Conservation (phyloP, 2,113 vertebrate species). For the Anseranas semipalmata region DNA sequence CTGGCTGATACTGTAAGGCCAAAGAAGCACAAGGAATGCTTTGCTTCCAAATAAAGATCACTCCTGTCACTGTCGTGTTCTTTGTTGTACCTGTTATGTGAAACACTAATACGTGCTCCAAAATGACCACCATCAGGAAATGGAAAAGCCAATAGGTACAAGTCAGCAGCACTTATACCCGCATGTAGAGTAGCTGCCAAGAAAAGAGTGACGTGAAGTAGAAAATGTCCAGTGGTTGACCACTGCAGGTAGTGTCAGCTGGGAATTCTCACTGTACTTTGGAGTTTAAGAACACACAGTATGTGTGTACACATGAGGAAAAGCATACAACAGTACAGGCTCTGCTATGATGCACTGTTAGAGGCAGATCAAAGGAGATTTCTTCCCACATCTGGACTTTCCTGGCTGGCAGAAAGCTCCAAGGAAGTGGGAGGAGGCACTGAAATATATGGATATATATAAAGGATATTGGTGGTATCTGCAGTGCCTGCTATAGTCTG, state of each 20-base stretch:
- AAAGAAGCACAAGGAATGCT: background rate
- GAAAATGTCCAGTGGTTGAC: fast-evolving
- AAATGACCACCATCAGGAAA: background rate
- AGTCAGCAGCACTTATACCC: background rate
- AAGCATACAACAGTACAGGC: background rate
- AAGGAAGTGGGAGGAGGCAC: background rate
- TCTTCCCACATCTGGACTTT: background rate
- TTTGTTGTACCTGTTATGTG: background rate
- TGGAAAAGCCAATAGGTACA: background rate
- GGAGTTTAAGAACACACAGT: background rate
- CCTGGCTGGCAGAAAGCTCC: background rate
- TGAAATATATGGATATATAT: fast-evolving
- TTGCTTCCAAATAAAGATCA: background rate
- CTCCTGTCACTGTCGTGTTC: background rate
- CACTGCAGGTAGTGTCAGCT: background rate
- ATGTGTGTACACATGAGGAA: fast-evolving
- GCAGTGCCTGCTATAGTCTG: fast-evolving
- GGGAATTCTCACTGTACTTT: background rate
- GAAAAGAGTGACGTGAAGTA: background rate
- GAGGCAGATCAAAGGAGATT: background rate
- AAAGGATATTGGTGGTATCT: background rate
- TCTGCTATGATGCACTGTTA: background rate
- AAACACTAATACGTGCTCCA: background rate
- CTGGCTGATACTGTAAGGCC: background rate
- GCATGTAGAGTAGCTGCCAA: background rate